phyloP scores from a whole-genome alignment of 2,797 vertebrate species.

The Trichosurus vulpecula region DNA sequence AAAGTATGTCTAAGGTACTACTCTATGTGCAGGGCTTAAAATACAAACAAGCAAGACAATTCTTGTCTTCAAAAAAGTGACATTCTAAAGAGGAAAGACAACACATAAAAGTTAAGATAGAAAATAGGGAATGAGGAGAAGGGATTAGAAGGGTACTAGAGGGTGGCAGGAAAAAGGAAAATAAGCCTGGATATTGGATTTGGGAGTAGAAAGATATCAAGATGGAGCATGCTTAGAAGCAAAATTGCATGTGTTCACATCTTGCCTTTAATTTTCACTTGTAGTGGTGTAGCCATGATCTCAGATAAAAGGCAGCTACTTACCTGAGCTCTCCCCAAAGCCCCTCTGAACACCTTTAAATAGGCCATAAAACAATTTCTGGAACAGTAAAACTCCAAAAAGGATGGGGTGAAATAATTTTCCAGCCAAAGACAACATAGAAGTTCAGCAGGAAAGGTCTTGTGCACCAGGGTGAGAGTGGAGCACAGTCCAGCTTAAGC shows the following conservation, averaged over 20 bases:
- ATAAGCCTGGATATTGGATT: background rate
- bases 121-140: background rate
- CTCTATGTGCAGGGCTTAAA: background rate
- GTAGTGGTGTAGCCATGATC: background rate
- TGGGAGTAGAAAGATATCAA: background rate
- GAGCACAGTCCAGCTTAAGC: no score
- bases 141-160: background rate
- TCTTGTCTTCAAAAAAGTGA: background rate
- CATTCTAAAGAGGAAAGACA: background rate
- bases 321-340: no score
- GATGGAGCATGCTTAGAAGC: background rate
- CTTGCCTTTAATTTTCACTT: background rate
- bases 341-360: no score
- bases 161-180: background rate
- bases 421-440: no score
- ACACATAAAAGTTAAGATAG: background rate
- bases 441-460: no score
- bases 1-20: background rate
- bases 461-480: no score
- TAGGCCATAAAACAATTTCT: no score
- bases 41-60: background rate
- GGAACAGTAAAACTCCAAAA: no score
- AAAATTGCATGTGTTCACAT: background rate
- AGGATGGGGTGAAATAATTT: no score
- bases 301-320: no score